These are phyloP conservation scores for Todiramphus saurophagus DNA, from an alignment of 2,113 vertebrate species.

Conservation along the genomic window DNA sequence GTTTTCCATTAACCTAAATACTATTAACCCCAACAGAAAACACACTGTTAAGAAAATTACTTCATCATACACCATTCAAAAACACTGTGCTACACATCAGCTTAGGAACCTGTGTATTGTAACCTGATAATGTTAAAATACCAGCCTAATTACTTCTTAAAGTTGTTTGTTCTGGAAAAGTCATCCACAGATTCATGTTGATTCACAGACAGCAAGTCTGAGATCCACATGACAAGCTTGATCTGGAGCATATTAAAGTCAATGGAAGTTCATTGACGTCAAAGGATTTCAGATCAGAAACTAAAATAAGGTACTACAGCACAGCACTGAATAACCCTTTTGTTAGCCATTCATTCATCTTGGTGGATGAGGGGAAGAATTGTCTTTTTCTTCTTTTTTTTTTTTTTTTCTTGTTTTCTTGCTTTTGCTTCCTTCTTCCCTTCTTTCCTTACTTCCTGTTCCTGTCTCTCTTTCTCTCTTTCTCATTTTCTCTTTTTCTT, in stretches of 20 bases:
- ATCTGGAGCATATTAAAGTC: constrained; percentile 1
- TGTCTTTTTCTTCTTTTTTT: background rate
- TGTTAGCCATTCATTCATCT: background rate
- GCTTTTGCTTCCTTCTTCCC: background rate
- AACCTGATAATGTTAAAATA: background rate
- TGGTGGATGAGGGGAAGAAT: background rate
- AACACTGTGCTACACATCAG: background rate
- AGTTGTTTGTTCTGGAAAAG: constrained; percentile 17
- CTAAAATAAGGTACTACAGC: constrained; percentile 43
- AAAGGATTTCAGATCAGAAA: constrained; percentile 21
- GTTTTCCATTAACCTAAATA: constrained; percentile 72
- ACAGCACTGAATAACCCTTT: background rate
- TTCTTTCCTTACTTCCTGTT: background rate
- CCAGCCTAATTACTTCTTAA: background rate
- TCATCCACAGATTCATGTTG: background rate
- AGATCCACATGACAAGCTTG: background rate
- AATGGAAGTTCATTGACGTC: constrained; percentile 30
- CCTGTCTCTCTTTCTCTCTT: background rate
- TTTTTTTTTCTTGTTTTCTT: background rate
- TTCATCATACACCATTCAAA: constrained; percentile 23
- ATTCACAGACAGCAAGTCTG: constrained; percentile 23
- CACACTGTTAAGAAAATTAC: constrained; percentile 45
- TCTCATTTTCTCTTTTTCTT: background rate
- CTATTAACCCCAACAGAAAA: constrained; percentile 57
- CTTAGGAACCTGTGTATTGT: background rate